These are phyloP conservation scores for Haliclona indistincta DNA, from an alignment of 37 sponge, comb jelly and placozoan species.

Conservation along the genomic window DNA sequence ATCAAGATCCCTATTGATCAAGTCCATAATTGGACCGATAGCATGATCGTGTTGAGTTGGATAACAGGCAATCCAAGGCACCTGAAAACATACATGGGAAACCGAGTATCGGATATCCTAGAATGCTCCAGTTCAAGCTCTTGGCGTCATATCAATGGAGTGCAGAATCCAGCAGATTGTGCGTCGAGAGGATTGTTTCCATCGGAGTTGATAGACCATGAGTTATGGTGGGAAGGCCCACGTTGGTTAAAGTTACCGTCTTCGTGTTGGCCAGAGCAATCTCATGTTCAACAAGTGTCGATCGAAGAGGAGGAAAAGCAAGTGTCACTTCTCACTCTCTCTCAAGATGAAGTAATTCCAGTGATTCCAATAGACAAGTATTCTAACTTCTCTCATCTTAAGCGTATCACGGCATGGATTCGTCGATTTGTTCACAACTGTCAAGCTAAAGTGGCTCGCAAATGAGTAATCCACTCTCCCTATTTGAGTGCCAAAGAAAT, in stretches of 20 bases:
- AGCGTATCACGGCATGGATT: conserved; percentile 6
- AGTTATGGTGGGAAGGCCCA: conserved; percentile 11
- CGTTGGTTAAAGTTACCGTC: not conserved
- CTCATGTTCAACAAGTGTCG: not conserved
- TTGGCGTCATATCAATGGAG: conserved; percentile 6
- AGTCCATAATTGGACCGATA: not conserved
- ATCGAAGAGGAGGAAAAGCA: conserved; percentile 9
- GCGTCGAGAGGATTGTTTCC: conserved; percentile 11
- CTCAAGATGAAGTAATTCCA: not conserved
- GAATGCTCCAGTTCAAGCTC: not conserved
- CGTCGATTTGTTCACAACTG: conserved; percentile 3
- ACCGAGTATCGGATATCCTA: not conserved
- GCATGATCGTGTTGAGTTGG: not conserved
- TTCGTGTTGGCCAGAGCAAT: conserved; percentile 1
- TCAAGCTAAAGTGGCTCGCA: not conserved
- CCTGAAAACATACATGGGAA: conserved; percentile 2
- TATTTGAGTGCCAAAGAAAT: not conserved
- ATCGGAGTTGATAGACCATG: conserved; percentile 7
- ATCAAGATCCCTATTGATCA: not conserved
- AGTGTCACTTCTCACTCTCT: conserved; percentile 2
- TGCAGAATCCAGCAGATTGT: conserved; percentile 8
- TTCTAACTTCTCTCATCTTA: not conserved
- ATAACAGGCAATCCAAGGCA: not conserved
- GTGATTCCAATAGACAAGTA: not conserved
- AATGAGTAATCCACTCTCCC: not conserved